Percentiles rank a stretch among this genome's conserved stretches.
Evolutionary conservation across 2,797 vertebrate genomes (phyloP).

Genomic region (Danio aesculapii): DNA sequence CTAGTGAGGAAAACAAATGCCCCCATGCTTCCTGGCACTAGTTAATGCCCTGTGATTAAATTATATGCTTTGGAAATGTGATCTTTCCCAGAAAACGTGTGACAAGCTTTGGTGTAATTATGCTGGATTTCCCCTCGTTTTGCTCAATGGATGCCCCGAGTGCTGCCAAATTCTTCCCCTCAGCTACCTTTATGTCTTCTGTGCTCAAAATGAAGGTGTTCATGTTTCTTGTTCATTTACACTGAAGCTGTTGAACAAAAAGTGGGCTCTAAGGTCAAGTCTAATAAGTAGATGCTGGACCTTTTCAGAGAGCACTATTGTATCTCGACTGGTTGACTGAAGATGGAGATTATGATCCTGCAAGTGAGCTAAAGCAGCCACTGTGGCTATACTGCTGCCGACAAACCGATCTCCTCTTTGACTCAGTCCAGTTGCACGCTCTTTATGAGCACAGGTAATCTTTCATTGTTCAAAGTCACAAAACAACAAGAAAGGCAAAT

Average conservation of each 20-base stretch:
- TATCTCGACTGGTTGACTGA: slow-evolving; percentile 12
- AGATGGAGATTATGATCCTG: slow-evolving; percentile 38
- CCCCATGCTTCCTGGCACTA: slow-evolving; percentile 46
- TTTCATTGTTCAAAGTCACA: slow-evolving; percentile 48
- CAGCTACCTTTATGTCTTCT: slow-evolving; percentile 44
- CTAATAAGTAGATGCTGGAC: neutral
- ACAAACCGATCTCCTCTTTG: slow-evolving; percentile 58
- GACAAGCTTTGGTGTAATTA: slow-evolving; percentile 66
- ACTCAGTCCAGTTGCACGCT: slow-evolving; percentile 56
- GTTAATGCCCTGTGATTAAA: slow-evolving; percentile 61
- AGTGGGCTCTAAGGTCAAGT: slow-evolving; percentile 30
- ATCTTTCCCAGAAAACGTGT: slow-evolving; percentile 57
- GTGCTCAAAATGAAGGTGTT: slow-evolving; percentile 42
- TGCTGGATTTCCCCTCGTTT: slow-evolving; percentile 65
- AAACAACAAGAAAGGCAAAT: slow-evolving; percentile 52
- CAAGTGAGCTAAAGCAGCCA: slow-evolving; percentile 49
- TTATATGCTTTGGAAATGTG: slow-evolving; percentile 61
- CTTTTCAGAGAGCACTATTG: slow-evolving; percentile 27
- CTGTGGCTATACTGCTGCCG: slow-evolving; percentile 40
- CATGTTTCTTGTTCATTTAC: slow-evolving; percentile 36
- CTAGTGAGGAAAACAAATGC: slow-evolving; percentile 44
- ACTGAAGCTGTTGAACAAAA: slow-evolving; percentile 28
- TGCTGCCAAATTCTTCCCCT: slow-evolving; percentile 58
- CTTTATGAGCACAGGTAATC: slow-evolving; percentile 40
- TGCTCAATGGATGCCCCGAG: slow-evolving; percentile 50